Base-by-base conservation (phyloP, 2,888 invertebrate species). In the Pristionchus maxplancki region DNA sequence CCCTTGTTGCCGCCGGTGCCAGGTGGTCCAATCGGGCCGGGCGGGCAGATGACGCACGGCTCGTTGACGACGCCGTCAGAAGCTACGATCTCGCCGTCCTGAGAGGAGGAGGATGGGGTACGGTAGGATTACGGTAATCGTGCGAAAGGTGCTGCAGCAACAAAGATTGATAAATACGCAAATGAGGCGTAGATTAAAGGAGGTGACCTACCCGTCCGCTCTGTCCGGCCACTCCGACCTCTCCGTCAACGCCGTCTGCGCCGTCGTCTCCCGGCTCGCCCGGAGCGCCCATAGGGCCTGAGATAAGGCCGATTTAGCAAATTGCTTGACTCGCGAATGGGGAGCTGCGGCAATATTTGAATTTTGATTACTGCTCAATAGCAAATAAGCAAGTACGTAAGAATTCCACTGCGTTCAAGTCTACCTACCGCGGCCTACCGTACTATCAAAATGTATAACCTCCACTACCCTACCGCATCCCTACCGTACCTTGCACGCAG, bases 11-110 rank as follows among this genome's bases (percentile, higher is more conserved):
- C 94, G 50, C 93, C 91, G 48, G 89, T 82, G 90, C 94, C 94
- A 62, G 91, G 89, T 17, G 91, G 90, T 86, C 94, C 94, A 37
- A 91, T 90, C 24, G 93, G 89, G 86, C 94, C 94, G 88, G 93
- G 91, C 87, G 94, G 94, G 91, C 94, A 94, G 91, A 94, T 93
- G 58, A 93, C 87, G 88, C 94, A 94, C 34, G 94, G 94, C 90
- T 93, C 94, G 84, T 90, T 89, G 50, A 81, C 89, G 74, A 92
- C 90, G 83, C 92, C 92, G 37, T 92, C 92, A 20, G 91, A 90
- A 64, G 90, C 89, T 28, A 90, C 92, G 67, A 91, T 89, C 53
- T 90, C 90, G 62, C 93, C 93, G 88, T 92, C 91, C 88, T 90
- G 87, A 62, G 24, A n/a, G 13, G 9, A 84, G n/a, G n/a, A n/a